These are phyloP conservation scores for Battus philenor DNA, from an alignment of 1,140 invertebrate species.

Conservation along the genomic window DNA sequence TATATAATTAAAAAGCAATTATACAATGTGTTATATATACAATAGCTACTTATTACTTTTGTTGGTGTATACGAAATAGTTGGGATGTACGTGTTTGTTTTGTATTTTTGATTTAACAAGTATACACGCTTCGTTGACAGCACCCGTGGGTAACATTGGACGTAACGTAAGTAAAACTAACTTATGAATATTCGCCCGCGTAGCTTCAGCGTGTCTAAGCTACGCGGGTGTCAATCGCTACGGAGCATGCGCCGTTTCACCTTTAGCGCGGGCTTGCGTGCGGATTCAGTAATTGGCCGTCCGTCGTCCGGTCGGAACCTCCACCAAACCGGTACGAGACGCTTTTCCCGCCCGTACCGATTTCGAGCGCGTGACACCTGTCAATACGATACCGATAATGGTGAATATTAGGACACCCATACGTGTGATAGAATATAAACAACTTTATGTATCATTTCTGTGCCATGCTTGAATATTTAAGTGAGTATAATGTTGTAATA, in stretches of 20 bases:
- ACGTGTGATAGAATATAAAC: constrained; percentile 9
- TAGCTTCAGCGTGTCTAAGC: constrained; percentile 44
- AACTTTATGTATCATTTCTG: constrained; percentile 1
- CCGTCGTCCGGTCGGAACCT: constrained; percentile 38
- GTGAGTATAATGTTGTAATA: constrained; percentile 4
- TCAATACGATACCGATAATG: constrained; percentile 27
- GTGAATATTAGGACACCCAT: constrained; percentile 26
- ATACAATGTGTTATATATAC: no score
- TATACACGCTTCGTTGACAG: constrained; percentile 16
- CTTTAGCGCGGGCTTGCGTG: constrained; percentile 48
- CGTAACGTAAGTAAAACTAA: constrained; percentile 61
- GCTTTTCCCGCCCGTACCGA: constrained; percentile 24
- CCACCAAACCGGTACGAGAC: constrained; percentile 12
- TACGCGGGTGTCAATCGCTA: constrained; percentile 51
- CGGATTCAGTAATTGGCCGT: constrained; percentile 64
- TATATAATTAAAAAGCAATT: no score
- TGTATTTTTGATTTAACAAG: constrained; percentile 25
- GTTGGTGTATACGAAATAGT: no score
- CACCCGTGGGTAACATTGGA: constrained; percentile 39
- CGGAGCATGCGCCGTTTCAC: constrained; percentile 48
- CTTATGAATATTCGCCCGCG: constrained; percentile 57
- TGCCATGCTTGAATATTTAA: background rate
- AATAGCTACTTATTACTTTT: no score
- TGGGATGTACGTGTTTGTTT: no score
- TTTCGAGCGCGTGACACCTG: constrained; percentile 28